A percentile compares a stretch with the other conserved stretches of the same genome.
phyloP scores from a whole-genome alignment of 2,113 vertebrate genomes.

The Bos indicus region DNA sequence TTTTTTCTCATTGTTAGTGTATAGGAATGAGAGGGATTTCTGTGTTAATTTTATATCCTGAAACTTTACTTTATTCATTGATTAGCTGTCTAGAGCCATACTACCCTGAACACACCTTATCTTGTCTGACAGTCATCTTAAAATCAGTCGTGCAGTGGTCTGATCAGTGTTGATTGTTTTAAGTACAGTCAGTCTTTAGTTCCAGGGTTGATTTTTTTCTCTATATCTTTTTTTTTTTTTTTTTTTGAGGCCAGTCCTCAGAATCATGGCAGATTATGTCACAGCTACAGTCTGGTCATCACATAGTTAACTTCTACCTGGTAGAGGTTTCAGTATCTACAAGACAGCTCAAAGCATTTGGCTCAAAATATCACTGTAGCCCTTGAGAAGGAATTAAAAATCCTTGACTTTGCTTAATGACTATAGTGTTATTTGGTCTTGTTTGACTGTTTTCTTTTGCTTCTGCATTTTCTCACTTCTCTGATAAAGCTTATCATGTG shows the following conservation, averaged over 20 bases:
- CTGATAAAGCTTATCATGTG: not conserved
- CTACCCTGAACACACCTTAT: accelerated
- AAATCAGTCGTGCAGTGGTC: not conserved
- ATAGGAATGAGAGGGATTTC: not conserved
- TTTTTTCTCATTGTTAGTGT: not conserved
- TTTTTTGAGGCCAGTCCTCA: not conserved
- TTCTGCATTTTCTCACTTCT: not conserved
- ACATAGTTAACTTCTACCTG: not conserved
- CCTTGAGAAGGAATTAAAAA: not conserved
- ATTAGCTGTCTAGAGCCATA: not conserved
- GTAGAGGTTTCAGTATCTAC: not conserved
- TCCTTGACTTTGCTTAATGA: not conserved
- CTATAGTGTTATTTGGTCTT: not conserved
- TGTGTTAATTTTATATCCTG: not conserved
- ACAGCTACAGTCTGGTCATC: accelerated
- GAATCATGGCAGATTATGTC: not conserved
- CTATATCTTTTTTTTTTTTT: too few relatives aligned
- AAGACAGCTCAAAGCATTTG: not conserved
- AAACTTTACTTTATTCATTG: not conserved
- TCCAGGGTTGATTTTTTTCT: not conserved
- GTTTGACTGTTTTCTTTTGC: not conserved
- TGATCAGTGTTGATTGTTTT: not conserved
- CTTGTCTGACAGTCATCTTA: not conserved
- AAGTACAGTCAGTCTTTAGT: not conserved
- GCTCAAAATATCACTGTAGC: not conserved